These are phyloP conservation scores for Acronicta psi DNA, from an alignment of 2,888 invertebrate genomes.

Conservation along the genomic window DNA sequence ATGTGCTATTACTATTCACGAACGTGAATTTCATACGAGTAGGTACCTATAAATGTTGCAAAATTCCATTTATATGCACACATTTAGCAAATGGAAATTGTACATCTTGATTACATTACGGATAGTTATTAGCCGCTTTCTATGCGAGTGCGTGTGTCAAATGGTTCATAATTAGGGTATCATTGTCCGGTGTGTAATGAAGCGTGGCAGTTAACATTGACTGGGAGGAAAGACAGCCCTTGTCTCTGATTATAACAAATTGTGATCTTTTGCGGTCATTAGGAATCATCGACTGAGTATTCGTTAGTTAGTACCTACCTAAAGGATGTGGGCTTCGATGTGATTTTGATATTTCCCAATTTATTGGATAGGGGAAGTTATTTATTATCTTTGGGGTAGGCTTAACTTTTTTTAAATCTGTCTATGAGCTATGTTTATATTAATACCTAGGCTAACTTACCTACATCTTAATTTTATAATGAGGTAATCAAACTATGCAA, in stretches of 20 bases:
- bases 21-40: slow-evolving; percentile 62
- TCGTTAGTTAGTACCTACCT: slow-evolving; percentile 16
- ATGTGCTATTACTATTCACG: slow-evolving; percentile 59
- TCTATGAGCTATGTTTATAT: too few relatives aligned
- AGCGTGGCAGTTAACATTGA: slow-evolving; percentile 68
- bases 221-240: slow-evolving; percentile 66
- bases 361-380: slow-evolving; percentile 23
- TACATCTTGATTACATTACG: slow-evolving; percentile 79
- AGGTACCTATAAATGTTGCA: slow-evolving; percentile 32
- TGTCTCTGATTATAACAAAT: slow-evolving; percentile 84
- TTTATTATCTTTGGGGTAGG: too few relatives aligned
- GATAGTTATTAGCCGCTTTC: slow-evolving; percentile 72
- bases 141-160: slow-evolving; percentile 78
- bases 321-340: slow-evolving; percentile 74
- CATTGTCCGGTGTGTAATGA: slow-evolving; percentile 83
- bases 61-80: slow-evolving; percentile 38
- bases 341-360: slow-evolving; percentile 67
- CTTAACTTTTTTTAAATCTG: too few relatives aligned
- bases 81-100: slow-evolving; percentile 58
- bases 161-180: slow-evolving; percentile 86
- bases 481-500: too few relatives aligned
- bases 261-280: slow-evolving; percentile 77
- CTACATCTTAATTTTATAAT: too few relatives aligned
- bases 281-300: slow-evolving; percentile 41
- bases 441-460: too few relatives aligned